Conservation (phyloP, 2,113 vertebrate species). For the Tenebrosternarchus preto region DNA sequence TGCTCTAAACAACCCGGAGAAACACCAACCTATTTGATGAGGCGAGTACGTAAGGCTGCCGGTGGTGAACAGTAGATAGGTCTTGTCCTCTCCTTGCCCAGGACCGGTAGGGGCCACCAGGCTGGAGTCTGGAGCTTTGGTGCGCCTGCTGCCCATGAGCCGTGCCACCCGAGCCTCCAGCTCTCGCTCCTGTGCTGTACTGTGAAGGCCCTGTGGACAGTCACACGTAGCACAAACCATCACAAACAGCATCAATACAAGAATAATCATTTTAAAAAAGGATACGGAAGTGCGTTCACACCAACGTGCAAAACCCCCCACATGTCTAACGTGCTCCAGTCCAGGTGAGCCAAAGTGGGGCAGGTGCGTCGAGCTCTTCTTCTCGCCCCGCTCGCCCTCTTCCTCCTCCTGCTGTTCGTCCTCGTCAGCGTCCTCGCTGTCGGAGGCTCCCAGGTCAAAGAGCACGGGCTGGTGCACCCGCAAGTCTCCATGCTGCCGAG, state of each 20-base stretch:
- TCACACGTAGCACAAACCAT: not conserved
- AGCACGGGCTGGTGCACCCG: constrained; percentile 67
- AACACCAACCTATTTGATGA: constrained; percentile 88
- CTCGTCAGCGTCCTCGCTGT: constrained; percentile 69
- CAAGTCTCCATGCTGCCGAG: constrained; percentile 47
- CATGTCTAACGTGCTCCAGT: constrained; percentile 73
- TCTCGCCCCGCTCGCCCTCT: constrained; percentile 52
- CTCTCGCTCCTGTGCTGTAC: constrained; percentile 68
- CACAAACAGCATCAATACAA: not conserved
- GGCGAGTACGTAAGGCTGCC: constrained; percentile 97
- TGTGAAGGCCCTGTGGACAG: constrained; percentile 18
- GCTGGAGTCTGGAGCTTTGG: constrained; percentile 74
- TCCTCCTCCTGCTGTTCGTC: constrained; percentile 57
- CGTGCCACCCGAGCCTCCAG: constrained; percentile 85
- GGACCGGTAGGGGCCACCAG: constrained; percentile 60
- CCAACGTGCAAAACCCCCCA: constrained; percentile 48
- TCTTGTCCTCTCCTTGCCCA: constrained; percentile 74
- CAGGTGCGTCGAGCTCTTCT: constrained; percentile 34
- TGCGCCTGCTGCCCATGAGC: constrained; percentile 80
- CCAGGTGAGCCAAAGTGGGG: constrained; percentile 58
- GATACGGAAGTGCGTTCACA: not conserved
- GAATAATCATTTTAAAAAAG: too few relatives aligned
- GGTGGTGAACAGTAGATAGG: constrained; percentile 95
- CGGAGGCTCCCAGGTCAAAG: constrained; percentile 79
- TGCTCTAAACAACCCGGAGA: not conserved